Evolutionary conservation across 1,140 invertebrate species (phyloP), one percentile per base, ranked within the genome.

Genomic region (Orchestia grillus): DNA sequence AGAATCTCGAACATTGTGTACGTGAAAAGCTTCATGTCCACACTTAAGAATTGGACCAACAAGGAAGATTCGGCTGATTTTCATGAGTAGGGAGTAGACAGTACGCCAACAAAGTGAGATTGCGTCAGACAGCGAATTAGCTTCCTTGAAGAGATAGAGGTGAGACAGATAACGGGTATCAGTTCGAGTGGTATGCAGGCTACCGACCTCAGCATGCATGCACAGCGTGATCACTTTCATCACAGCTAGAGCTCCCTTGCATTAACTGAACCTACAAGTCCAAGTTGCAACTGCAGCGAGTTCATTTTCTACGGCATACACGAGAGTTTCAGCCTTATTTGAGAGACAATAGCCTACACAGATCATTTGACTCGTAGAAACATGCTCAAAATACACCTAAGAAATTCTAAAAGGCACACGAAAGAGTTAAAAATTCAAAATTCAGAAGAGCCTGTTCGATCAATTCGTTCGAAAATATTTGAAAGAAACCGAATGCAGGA

Each of bases 61-160:
- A 77, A 77, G 62, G 62, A 77, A 77, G 62, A 77, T 36, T 28
- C 3, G 1, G 28, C 62, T 77, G 62, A 77, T 77, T 77, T 77
- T 77, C 62, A 77, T 77, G 62, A 77, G 36, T 8, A 28, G 36
- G 62, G 62, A 77, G 28, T 28, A 19, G 62, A 77, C 36, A 3
- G 28, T 8, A 28, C 62, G 36, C 28, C 47, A 77, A 77, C 36
- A 28, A 23, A 77, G 11, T 77, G 28, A 15, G 62, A 77, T 77
- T 77, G 62, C 62, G 62, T 77, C 88, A 91, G 88, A 42, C 88
- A 44, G 41, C 28, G 42, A 44, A 42, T 43, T 42, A 91, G 44
- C 88, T 91, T 91, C 88, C 88, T 91, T 19, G n/a, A 91, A 91
- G 41, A 43, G 88, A 91, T 91, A 91, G 88, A 15, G 88, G 15